A percentile compares a stretch with the other conserved stretches of the same genome.
Evolutionary conservation across 2,113 vertebrate genomes (phyloP).

Genomic region (Hippocampus mohnikei): DNA sequence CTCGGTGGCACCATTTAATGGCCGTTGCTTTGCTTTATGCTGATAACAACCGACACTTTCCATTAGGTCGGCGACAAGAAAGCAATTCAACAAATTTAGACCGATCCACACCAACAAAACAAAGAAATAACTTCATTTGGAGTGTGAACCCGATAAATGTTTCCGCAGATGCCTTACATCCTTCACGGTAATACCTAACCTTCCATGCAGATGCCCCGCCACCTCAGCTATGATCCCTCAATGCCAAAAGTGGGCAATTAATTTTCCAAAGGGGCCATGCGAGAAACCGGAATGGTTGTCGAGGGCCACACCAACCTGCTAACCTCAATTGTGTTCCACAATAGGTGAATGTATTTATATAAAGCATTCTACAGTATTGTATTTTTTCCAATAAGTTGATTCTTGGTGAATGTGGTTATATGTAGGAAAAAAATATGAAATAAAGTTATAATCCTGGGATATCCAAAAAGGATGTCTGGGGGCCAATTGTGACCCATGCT

Average conservation of each 20-base stretch:
- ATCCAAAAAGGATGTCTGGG: too few relatives aligned
- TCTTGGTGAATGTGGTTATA: too few relatives aligned
- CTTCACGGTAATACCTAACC: background rate
- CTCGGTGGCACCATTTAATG: slow-evolving; percentile 36
- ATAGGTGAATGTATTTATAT: too few relatives aligned
- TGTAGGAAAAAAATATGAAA: too few relatives aligned
- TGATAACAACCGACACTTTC: slow-evolving; percentile 28
- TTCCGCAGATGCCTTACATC: background rate
- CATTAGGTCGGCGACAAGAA: slow-evolving; percentile 34
- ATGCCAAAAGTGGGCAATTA: too few relatives aligned
- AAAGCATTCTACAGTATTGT: too few relatives aligned
- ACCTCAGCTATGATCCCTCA: background rate
- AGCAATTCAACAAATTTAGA: slow-evolving; percentile 40
- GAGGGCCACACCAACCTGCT: background rate
- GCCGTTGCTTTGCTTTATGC: slow-evolving; percentile 27
- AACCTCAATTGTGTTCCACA: too few relatives aligned
- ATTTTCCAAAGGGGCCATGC: too few relatives aligned
- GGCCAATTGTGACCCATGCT: too few relatives aligned
- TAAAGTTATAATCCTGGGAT: too few relatives aligned
- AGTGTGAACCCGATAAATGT: background rate
- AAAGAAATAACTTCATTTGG: background rate
- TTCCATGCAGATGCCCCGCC: background rate
- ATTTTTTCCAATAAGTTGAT: too few relatives aligned
- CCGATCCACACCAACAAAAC: slow-evolving; percentile 1
- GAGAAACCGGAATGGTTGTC: background rate